These are phyloP conservation scores for Aurelia aurita DNA, from an alignment of 30 jellyfish, hydroid and myxozoan species.

Conservation along the genomic window DNA sequence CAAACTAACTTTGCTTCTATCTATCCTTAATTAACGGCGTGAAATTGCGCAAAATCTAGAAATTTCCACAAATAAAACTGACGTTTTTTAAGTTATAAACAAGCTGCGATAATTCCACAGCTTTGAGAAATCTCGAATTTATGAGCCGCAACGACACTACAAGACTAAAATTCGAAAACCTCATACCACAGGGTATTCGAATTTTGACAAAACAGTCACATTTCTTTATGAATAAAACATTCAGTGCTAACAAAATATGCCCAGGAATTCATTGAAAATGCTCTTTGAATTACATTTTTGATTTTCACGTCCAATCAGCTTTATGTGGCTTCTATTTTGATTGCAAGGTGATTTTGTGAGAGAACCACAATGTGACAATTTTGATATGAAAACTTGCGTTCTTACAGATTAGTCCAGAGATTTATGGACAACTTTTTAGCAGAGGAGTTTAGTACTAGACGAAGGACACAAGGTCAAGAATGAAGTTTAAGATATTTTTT, in stretches of 20 bases:
- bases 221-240: slow-evolving; percentile 26
- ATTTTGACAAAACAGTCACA: slow-evolving; percentile 31
- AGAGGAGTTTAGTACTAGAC: not conserved
- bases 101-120: slow-evolving; percentile 26
- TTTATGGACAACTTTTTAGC: slow-evolving; percentile 15
- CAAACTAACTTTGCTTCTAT: too few relatives aligned
- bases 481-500: slow-evolving; percentile 33
- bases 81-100: not conserved
- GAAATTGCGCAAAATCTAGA: slow-evolving; percentile 5
- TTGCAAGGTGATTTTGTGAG: slow-evolving; percentile 28
- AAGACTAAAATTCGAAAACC: slow-evolving; percentile 16
- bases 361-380: slow-evolving; percentile 28
- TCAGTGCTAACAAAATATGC: slow-evolving; percentile 14
- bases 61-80: not conserved
- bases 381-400: not conserved
- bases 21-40: not conserved
- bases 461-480: slow-evolving; percentile 26
- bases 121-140: not conserved
- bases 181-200: slow-evolving; percentile 21
- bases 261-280: slow-evolving; percentile 32
- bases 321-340: slow-evolving; percentile 52
- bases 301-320: slow-evolving; percentile 35
- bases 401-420: slow-evolving; percentile 1
- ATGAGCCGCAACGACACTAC: too few relatives aligned
- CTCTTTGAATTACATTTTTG: not conserved